These are phyloP conservation scores for Crocuta crocuta DNA, from an alignment of 2,113 vertebrate species.

Conservation along the genomic window DNA sequence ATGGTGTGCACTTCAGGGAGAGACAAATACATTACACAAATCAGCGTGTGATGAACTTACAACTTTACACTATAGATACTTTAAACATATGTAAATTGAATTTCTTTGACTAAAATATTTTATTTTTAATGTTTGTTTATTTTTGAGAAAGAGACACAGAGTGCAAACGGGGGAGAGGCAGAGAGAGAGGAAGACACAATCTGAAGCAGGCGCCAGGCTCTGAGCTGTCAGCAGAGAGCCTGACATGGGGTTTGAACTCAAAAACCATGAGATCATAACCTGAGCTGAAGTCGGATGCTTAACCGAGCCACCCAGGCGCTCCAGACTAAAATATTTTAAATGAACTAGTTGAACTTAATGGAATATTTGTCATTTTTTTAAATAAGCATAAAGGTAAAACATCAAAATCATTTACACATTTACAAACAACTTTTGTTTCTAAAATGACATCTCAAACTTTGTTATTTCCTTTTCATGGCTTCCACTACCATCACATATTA, in stretches of 20 bases:
- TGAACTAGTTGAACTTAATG: conserved; percentile 1
- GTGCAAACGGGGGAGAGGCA: no score
- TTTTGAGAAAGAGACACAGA: no score
- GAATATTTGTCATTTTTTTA: conserved; percentile 32
- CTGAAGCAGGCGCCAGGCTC: no score
- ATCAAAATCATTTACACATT: neutral
- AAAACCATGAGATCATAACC: no score
- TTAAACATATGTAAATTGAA: neutral
- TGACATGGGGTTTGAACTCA: no score
- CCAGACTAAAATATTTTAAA: conserved; percentile 28
- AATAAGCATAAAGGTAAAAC: conserved; percentile 15
- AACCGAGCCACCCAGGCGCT: no score
- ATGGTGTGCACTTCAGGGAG: neutral
- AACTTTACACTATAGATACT: neutral
- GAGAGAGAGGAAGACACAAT: no score
- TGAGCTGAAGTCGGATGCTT: no score
- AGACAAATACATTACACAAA: neutral
- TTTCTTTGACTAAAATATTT: conserved; percentile 14
- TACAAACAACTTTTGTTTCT: conserved; percentile 2
- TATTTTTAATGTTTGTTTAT: neutral
- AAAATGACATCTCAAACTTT: conserved; percentile 32
- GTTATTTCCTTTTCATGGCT: conserved; percentile 34
- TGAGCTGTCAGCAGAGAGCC: no score
- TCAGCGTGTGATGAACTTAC: neutral
- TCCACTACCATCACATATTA: neutral